phyloP scores from a whole-genome alignment of 2,797 vertebrate species.

The Gallirallus australis region DNA sequence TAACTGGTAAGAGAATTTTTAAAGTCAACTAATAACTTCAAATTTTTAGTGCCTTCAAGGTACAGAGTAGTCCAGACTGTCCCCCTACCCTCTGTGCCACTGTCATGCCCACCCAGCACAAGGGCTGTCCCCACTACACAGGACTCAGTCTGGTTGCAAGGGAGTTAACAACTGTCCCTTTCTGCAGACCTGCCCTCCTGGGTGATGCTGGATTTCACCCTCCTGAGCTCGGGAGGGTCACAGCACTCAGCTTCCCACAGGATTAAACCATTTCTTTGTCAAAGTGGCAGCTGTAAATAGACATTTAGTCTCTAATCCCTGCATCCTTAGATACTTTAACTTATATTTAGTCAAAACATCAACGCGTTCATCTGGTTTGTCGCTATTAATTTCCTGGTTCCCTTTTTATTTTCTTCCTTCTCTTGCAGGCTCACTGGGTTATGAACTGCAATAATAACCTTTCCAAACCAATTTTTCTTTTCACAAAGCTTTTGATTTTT shows the following conservation, averaged over 20 bases:
- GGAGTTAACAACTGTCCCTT: neutral
- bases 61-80: accelerated
- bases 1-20: neutral
- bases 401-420: neutral
- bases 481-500: neutral
- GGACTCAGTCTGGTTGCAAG: neutral
- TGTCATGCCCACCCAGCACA: neutral
- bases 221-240: neutral
- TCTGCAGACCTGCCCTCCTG: neutral
- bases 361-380: slow-evolving; percentile 24
- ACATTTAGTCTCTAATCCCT: neutral
- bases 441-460: slow-evolving; percentile 34
- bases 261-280: neutral
- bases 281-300: neutral
- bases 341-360: slow-evolving; percentile 5
- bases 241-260: neutral
- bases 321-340: neutral
- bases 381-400: slow-evolving; percentile 37
- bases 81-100: neutral
- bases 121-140: neutral
- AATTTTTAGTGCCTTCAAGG: neutral
- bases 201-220: neutral
- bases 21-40: neutral
- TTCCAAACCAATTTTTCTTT: slow-evolving; percentile 15
- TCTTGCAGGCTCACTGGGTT: slow-evolving; percentile 37